Base-by-base conservation (phyloP, 2,888 invertebrate genomes). In the Mallateleia sp. region DNA sequence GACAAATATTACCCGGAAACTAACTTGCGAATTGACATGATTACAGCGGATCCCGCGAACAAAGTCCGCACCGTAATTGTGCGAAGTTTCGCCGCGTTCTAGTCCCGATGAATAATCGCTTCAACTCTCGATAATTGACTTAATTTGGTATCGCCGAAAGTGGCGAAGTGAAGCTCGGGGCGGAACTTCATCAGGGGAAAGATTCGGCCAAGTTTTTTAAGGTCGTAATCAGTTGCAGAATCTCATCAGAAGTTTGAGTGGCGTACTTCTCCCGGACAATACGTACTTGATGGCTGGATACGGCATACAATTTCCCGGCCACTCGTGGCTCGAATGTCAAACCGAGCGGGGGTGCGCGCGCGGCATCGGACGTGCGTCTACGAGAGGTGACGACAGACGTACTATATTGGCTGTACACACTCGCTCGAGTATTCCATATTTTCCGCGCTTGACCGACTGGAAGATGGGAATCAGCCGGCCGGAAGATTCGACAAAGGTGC, bases 401-500 rank as follows among this genome's bases (percentile, higher is more conserved):
- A 79, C 88, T 89, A 89, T 91, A 92, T 92, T 90, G 92, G 90
- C 89, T 91, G 91, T 91, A 79, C 69, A 77, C 45, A 93, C 92
- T 92, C 92, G 91, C 91, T 92, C 86, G 92, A 93, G 91, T 93
- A 92, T 94, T 93, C 92, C 93, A 94, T 93, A 94, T 93, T 94
- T 94, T 94, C 92, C 87, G 89, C 90, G 92, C 89, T 91, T 92
- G 88, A 82, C 87, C 92, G 87, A 90, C 92, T 92, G 93, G 93
- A 93, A 94, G 93, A 92, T 91, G 88, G 89, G 89, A 91, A 88
- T 90, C 92, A 90, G 78, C 91, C 92, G 88, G 90, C 91, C 91
- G 92, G 92, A 94, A 94, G 91, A 93, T 92, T 88, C 92, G 93
- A 94, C 94, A 94, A 94, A 94, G 93, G 93, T 91, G 85, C 87